Evolutionary conservation across 2,797 vertebrate species (phyloP).

Genomic region (Sarcoramphus papa): DNA sequence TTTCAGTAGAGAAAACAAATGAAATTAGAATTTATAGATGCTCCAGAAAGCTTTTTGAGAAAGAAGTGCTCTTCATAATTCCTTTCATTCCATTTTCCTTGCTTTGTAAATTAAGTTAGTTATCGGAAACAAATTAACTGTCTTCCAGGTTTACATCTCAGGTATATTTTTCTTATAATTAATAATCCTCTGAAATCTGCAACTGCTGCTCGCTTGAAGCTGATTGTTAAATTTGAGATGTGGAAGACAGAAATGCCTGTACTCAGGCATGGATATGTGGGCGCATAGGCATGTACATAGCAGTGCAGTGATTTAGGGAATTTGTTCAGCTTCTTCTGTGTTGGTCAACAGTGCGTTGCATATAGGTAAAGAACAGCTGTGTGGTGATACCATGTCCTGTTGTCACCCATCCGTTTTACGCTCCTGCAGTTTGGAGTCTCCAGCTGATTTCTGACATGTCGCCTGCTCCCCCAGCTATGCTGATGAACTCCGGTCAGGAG

Average conservation of each 20-base stretch:
- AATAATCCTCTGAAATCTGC: not conserved
- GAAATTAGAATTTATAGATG: not conserved
- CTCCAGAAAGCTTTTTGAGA: not conserved
- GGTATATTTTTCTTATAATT: not conserved
- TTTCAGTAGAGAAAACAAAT: not conserved
- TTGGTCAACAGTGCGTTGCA: rapidly evolving
- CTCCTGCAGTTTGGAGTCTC: not conserved
- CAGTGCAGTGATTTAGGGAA: not conserved
- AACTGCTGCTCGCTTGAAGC: not conserved
- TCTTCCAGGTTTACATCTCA: not conserved
- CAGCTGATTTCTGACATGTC: rapidly evolving
- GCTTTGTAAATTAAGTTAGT: not conserved
- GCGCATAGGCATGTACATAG: rapidly evolving
- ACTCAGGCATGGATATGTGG: not conserved
- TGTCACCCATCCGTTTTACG: rapidly evolving
- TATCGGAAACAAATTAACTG: not conserved
- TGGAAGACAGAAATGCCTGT: rapidly evolving
- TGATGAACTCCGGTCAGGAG: not conserved
- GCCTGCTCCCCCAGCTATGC: not conserved
- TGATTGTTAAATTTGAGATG: not conserved
- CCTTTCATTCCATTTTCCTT: not conserved
- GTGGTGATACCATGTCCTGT: rapidly evolving
- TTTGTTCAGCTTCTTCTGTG: not conserved
- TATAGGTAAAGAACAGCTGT: rapidly evolving
- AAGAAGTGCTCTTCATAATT: not conserved